A percentile compares a stretch with the other conserved stretches of the same genome.
Conservation (phyloP, 2,797 vertebrate genomes). For the Eptatretus atami region DNA sequence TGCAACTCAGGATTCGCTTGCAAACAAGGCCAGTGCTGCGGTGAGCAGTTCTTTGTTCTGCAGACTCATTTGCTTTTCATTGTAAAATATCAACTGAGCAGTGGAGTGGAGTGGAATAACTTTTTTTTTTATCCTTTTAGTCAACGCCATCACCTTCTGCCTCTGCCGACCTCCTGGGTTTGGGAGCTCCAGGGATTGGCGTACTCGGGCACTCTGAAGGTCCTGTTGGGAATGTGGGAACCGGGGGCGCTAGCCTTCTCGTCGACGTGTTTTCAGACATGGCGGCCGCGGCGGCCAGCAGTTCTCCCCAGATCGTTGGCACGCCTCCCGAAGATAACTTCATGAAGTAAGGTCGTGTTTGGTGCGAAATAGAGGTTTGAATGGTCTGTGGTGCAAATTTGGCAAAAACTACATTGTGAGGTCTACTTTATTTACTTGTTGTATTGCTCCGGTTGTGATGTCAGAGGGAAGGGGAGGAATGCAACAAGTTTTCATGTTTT, state of each 20-base stretch:
- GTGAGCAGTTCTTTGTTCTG: conserved; percentile 15
- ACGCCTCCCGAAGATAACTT: conserved; percentile 41
- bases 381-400: no score
- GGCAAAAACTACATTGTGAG: no score
- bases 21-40: conserved; percentile 30
- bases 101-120: no score
- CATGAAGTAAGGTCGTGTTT: conserved; percentile 24
- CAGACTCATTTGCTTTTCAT: no score
- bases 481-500: no score
- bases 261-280: conserved; percentile 58
- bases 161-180: conserved; percentile 44
- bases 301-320: conserved; percentile 8
- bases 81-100: no score
- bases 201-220: conserved; percentile 9
- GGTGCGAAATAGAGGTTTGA: no score
- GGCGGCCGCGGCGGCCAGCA: no score
- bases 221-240: neutral
- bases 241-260: conserved; percentile 23
- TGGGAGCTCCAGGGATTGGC: conserved; percentile 21
- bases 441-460: no score
- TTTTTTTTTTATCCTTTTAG: conserved; percentile 13
- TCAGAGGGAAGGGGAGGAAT: no score
- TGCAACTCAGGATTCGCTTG: conserved; percentile 3
- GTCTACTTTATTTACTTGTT: no score
- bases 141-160: conserved; percentile 37